A percentile compares a stretch with the other conserved stretches of the same genome.
phyloP scores from a whole-genome alignment of 2,113 vertebrate genomes.

The Amazona vittata region DNA sequence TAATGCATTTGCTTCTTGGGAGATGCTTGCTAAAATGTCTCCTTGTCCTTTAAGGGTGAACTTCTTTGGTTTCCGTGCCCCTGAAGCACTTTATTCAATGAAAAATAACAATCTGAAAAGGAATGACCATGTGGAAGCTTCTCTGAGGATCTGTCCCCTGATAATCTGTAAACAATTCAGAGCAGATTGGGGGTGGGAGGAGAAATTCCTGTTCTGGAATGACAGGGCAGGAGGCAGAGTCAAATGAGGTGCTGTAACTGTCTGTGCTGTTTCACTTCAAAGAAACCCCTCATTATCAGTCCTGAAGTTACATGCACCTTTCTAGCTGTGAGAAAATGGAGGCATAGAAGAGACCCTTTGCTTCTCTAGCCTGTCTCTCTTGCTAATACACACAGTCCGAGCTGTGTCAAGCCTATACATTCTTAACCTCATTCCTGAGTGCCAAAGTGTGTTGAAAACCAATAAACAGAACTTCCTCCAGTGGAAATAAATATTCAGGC shows the following conservation, averaged over 20 bases:
- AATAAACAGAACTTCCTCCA: accelerated
- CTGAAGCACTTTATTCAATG: background rate
- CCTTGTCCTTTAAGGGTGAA: background rate
- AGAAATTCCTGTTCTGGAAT: background rate
- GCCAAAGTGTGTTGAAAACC: background rate
- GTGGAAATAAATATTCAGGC: background rate
- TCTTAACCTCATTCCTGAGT: background rate
- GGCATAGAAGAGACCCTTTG: background rate
- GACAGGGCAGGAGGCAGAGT: background rate
- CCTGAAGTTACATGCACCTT: background rate
- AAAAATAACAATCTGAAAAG: background rate
- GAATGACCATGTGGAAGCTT: background rate
- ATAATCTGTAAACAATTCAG: background rate
- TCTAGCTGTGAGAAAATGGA: background rate
- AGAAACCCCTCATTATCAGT: background rate
- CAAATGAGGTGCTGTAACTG: background rate
- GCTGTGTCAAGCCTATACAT: background rate
- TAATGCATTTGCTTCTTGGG: background rate
- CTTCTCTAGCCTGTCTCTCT: background rate
- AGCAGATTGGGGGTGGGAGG: background rate
- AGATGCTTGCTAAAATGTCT: background rate
- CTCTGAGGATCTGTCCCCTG: background rate
- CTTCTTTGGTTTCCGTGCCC: background rate
- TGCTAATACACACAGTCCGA: no score
- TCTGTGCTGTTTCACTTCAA: background rate